Conservation (phyloP, 35 echinoderm and acorn worm genomes). For the Chiridota heheva region DNA sequence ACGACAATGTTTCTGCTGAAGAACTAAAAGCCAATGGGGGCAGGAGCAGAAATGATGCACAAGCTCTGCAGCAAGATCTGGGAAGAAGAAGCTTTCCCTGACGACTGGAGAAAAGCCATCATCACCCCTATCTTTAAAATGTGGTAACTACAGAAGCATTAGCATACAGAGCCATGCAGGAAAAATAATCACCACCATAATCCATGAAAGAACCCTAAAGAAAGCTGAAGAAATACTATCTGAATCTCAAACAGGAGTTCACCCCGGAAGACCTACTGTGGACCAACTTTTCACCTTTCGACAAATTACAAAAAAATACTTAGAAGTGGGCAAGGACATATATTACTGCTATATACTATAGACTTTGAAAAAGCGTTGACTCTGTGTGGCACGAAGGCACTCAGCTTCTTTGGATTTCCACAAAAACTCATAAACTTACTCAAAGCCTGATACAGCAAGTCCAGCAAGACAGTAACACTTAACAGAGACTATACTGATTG, state of each 20-base stretch:
- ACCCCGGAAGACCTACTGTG: background rate
- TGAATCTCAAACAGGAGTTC: slow-evolving; percentile 20
- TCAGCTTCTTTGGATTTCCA: background rate
- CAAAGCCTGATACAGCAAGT: background rate
- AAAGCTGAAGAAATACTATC: slow-evolving; percentile 26
- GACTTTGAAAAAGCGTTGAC: background rate
- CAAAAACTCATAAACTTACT: background rate
- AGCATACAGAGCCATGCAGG: slow-evolving; percentile 21
- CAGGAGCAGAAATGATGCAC: slow-evolving; percentile 8
- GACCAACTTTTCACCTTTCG: slow-evolving; percentile 17
- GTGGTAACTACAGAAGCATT: slow-evolving; percentile 48
- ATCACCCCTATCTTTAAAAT: slow-evolving; percentile 47
- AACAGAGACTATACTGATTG: no score
- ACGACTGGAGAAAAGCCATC: slow-evolving; percentile 31
- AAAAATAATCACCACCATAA: slow-evolving; percentile 21
- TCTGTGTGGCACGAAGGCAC: background rate
- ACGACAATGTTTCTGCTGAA: slow-evolving; percentile 22
- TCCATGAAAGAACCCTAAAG: slow-evolving; percentile 29
- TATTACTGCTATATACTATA: slow-evolving; percentile 15
- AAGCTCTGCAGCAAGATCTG: slow-evolving; percentile 33
- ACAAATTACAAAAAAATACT: slow-evolving; percentile 25
- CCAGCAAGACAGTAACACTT: background rate
- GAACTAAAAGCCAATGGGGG: slow-evolving; percentile 25
- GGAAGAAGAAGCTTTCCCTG: slow-evolving; percentile 7
- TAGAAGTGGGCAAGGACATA: background rate